Evolutionary conservation across 1,140 invertebrate species (phyloP).

Genomic region (Antheraea pernyi): DNA sequence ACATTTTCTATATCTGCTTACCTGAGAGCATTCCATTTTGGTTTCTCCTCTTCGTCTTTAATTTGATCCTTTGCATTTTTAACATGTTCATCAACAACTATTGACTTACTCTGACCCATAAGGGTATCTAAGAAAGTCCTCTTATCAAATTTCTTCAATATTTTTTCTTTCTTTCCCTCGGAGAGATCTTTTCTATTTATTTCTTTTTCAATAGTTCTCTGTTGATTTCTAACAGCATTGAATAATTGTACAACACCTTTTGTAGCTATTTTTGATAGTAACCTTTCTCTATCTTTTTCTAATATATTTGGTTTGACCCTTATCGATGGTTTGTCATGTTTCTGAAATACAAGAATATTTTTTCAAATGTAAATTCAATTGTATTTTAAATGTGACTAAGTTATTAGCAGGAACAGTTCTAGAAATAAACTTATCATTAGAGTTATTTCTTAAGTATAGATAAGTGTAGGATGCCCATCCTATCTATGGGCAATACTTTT

Average conservation of each 20-base stretch:
- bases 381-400: no score
- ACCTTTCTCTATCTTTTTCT: constrained; percentile 87
- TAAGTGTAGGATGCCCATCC: no score
- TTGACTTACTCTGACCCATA: constrained; percentile 85
- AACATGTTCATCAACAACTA: constrained; percentile 78
- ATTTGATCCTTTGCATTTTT: constrained; percentile 73
- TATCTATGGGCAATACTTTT: no score
- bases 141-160: constrained; percentile 90
- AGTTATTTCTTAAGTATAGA: no score
- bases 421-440: no score
- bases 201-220: constrained; percentile 87
- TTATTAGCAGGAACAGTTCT: no score
- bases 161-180: constrained; percentile 90
- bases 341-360: constrained; percentile 62
- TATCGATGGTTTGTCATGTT: constrained; percentile 82
- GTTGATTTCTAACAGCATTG: constrained; percentile 93
- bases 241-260: constrained; percentile 96
- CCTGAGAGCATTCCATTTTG: constrained; percentile 80
- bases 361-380: no score
- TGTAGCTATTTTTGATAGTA: constrained; percentile 90
- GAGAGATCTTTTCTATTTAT: constrained; percentile 86
- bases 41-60: constrained; percentile 62
- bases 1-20: constrained; percentile 23
- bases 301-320: constrained; percentile 87
- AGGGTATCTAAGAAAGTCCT: constrained; percentile 90